Conservation (phyloP, 2,113 vertebrate genomes). For the Spea bombifrons region DNA sequence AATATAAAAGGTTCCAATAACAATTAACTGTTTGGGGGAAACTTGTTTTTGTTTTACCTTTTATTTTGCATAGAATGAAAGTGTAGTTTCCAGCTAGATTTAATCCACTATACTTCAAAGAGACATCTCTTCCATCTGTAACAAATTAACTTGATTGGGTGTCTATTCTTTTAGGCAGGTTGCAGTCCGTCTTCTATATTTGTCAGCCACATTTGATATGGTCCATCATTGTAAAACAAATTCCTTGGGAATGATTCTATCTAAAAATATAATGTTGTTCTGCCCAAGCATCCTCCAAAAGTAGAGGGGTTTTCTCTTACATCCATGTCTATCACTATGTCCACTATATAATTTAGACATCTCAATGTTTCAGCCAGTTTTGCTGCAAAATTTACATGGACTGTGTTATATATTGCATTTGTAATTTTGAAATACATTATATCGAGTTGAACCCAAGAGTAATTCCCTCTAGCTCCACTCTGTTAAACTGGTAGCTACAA, state of each 20-base stretch:
- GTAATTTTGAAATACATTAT: too few species aligned
- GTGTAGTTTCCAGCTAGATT: background rate
- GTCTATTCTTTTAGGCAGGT: background rate
- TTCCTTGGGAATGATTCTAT: background rate
- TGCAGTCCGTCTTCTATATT: background rate
- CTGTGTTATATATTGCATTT: too few species aligned
- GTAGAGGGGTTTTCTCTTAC: too few species aligned
- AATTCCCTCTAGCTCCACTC: too few species aligned
- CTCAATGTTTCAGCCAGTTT: too few species aligned
- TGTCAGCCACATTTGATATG: conserved; percentile 1
- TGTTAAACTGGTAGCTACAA: too few species aligned
- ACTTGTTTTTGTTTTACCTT: background rate
- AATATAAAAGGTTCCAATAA: background rate
- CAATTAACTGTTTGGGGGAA: background rate
- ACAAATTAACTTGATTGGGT: conserved; percentile 4
- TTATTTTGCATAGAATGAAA: background rate
- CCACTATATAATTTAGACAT: too few species aligned
- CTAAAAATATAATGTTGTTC: background rate
- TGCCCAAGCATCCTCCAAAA: too few species aligned
- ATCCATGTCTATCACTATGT: too few species aligned
- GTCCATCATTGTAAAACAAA: background rate
- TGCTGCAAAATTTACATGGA: too few species aligned
- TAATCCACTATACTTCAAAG: background rate
- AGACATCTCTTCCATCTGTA: background rate
- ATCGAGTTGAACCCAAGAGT: too few species aligned